These are phyloP conservation scores for Drosophila paracracens DNA, from an alignment of 2,888 invertebrate genomes.

Conservation along the genomic window DNA sequence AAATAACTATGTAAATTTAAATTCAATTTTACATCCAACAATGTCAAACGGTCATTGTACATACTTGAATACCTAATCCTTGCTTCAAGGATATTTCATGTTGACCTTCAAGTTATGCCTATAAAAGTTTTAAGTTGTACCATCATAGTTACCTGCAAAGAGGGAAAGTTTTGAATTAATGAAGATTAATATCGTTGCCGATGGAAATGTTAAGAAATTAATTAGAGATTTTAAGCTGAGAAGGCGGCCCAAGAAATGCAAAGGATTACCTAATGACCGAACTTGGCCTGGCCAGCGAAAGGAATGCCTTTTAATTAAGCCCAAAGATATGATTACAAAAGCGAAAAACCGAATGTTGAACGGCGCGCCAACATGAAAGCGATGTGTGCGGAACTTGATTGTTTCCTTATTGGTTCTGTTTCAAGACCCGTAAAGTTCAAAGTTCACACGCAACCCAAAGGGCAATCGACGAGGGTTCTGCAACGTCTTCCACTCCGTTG, in stretches of 20 bases:
- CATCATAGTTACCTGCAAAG: conserved; percentile 57
- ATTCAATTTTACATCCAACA: background rate
- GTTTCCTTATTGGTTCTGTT: conserved; percentile 15
- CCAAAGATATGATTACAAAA: conserved; percentile 52
- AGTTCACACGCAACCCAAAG: conserved; percentile 49
- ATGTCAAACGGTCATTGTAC: background rate
- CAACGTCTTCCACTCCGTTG: background rate
- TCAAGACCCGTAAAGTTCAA: conserved; percentile 40
- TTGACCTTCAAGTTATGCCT: conserved; percentile 32
- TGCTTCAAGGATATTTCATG: conserved; percentile 1
- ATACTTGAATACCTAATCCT: conserved; percentile 12
- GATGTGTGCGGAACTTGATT: conserved; percentile 32
- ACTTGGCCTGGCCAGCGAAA: conserved; percentile 12
- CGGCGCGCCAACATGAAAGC: conserved; percentile 46
- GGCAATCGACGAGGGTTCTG: background rate
- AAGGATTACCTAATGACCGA: conserved; percentile 49
- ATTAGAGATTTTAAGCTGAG: conserved; percentile 52
- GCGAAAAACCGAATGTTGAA: conserved; percentile 34
- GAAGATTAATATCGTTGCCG: conserved; percentile 62
- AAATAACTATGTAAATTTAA: background rate
- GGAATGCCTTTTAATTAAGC: conserved; percentile 54
- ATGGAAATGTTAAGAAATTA: conserved; percentile 65
- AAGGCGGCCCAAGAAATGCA: background rate
- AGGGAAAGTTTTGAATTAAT: conserved; percentile 64
- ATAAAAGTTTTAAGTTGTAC: conserved; percentile 4